Conservation (phyloP, 2,113 vertebrate species). For the Chloropsis hardwickii region DNA sequence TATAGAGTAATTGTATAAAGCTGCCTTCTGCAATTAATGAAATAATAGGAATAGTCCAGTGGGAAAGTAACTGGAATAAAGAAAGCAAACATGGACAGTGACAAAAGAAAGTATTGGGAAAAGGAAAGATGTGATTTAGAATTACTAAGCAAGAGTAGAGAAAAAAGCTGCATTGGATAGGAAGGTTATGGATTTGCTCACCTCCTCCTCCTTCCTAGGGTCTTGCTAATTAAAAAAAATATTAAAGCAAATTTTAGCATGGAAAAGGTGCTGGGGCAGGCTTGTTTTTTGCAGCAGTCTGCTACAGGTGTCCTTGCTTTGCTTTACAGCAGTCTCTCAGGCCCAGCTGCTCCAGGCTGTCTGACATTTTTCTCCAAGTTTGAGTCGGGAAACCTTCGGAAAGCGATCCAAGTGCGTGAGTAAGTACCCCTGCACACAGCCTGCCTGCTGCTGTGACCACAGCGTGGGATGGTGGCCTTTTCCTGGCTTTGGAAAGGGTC, state of each 20-base stretch:
- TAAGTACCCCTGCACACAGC: constrained; percentile 57
- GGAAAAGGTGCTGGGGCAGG: neutral
- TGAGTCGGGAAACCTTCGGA: constrained; percentile 89
- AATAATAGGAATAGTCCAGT: neutral
- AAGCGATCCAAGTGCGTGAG: constrained; percentile 88
- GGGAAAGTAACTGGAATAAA: neutral
- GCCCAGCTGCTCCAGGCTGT: constrained; percentile 42
- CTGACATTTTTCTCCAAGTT: constrained; percentile 87
- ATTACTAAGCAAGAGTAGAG: neutral
- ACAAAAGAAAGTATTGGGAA: neutral
- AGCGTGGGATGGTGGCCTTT: fast-evolving
- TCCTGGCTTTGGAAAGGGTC: neutral
- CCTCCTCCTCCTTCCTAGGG: neutral
- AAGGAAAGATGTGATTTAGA: neutral
- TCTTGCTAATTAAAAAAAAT: neutral
- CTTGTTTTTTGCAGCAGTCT: neutral
- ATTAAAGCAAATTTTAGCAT: neutral
- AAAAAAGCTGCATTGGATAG: neutral
- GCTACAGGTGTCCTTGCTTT: neutral
- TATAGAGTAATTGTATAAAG: neutral
- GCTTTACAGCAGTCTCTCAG: constrained; percentile 62
- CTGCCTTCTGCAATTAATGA: neutral
- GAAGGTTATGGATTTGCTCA: neutral
- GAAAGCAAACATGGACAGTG: neutral
- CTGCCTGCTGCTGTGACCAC: neutral